Evolutionary conservation across 2,113 vertebrate genomes (phyloP).

Genomic region (Passerina amoena): DNA sequence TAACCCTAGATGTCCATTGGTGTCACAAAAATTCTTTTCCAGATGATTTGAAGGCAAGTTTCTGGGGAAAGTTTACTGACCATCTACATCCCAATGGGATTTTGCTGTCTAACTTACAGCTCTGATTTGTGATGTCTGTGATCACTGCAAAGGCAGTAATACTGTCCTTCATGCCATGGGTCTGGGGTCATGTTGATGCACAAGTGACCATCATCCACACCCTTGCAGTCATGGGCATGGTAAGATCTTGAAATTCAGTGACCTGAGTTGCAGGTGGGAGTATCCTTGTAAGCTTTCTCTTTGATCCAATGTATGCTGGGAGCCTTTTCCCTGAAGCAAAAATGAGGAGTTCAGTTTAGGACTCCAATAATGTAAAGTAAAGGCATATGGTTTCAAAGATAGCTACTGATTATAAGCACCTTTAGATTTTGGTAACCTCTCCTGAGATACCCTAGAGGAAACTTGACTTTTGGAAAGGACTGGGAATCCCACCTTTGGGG

Average conservation of each 20-base stretch:
- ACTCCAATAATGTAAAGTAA: not conserved
- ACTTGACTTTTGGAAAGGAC: not conserved
- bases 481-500: not conserved
- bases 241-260: not conserved
- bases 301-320: not conserved
- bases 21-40: not conserved
- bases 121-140: not conserved
- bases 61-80: not conserved
- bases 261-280: not conserved
- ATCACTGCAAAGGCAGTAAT: not conserved
- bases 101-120: not conserved
- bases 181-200: not conserved
- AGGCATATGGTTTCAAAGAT: not conserved
- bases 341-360: not conserved
- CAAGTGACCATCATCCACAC: not conserved
- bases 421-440: not conserved
- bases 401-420: not conserved
- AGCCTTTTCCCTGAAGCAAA: not conserved
- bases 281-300: not conserved
- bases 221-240: rapidly evolving
- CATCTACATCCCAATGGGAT: not conserved
- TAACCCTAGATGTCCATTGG: not conserved
- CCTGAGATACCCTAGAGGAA: not conserved
- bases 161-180: not conserved
- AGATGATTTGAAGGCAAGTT: not conserved